Evolutionary conservation across 2,888 invertebrate genomes (phyloP).

Genomic region (Papilio elwesi): DNA sequence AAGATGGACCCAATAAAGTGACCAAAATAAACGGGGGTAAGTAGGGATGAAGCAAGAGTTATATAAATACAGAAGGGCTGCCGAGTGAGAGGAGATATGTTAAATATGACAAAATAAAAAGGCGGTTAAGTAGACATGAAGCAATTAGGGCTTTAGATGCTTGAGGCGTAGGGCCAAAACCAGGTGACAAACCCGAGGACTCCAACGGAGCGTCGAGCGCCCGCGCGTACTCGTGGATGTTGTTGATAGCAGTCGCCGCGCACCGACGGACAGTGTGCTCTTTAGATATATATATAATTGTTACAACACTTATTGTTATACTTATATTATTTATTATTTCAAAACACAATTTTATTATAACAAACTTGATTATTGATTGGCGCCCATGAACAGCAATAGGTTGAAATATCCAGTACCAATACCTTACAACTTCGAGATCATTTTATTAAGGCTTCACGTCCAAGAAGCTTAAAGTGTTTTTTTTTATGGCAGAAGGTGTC

Average conservation of each 20-base stretch:
- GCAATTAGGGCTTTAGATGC: conserved; percentile 3
- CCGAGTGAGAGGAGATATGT: not conserved
- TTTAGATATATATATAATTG: conserved; percentile 57
- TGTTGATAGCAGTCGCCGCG: conserved; percentile 85
- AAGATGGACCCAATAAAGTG: not conserved
- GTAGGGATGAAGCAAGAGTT: conserved; percentile 9
- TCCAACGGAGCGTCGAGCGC: conserved; percentile 68
- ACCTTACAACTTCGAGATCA: no score
- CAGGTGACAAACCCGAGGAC: conserved; percentile 61
- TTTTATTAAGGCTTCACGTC: no score
- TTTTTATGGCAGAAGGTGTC: no score
- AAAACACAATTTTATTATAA: no score
- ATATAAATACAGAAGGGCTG: not conserved
- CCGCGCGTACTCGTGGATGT: conserved; percentile 87
- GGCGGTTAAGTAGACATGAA: not conserved
- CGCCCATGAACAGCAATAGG: no score
- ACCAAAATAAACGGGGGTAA: conserved; percentile 3
- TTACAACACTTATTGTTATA: not conserved
- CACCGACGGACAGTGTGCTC: conserved; percentile 85
- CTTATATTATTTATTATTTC: no score
- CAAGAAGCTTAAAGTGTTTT: no score
- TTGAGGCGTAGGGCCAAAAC: not conserved
- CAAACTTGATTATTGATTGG: no score
- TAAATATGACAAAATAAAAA: not conserved
- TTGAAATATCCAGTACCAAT: no score